Percentiles rank a stretch among this genome's conserved stretches.
Evolutionary conservation across 2,797 vertebrate species (phyloP).

Genomic region (Chloroceryle inda): DNA sequence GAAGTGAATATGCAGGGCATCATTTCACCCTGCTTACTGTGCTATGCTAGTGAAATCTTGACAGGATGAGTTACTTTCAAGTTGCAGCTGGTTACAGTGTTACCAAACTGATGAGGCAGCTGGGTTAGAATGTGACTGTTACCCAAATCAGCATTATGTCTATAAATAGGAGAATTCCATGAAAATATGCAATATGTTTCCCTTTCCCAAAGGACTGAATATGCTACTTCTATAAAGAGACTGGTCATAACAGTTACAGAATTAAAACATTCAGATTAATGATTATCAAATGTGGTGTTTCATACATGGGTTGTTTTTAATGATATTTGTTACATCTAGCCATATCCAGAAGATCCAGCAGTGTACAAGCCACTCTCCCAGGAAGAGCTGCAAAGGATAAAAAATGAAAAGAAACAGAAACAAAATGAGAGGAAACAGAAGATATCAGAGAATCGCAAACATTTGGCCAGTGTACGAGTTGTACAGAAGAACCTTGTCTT

Average conservation of each 20-base stretch:
- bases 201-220: not conserved
- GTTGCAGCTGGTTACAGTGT: not conserved
- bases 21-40: not conserved
- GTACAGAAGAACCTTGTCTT: constrained; percentile 99
- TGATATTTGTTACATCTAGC: constrained; percentile 82
- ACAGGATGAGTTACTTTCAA: not conserved
- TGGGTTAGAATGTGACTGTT: not conserved
- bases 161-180: not conserved
- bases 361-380: constrained; percentile 99
- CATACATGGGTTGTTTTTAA: not conserved
- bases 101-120: not conserved
- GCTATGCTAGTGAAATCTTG: not conserved
- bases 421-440: constrained; percentile 99
- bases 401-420: constrained; percentile 99
- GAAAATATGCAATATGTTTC: not conserved
- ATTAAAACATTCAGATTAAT: not conserved
- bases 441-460: constrained; percentile 99
- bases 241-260: not conserved
- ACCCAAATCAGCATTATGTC: not conserved
- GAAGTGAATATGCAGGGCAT: not conserved
- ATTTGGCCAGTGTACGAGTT: constrained; percentile 97
- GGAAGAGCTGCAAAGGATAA: constrained; percentile 99
- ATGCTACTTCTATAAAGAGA: not conserved
- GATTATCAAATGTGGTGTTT: not conserved
- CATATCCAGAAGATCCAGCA: constrained; percentile 98